Evolutionary conservation across 1,140 invertebrate species (phyloP).

Genomic region (Drosophila tsacasi): DNA sequence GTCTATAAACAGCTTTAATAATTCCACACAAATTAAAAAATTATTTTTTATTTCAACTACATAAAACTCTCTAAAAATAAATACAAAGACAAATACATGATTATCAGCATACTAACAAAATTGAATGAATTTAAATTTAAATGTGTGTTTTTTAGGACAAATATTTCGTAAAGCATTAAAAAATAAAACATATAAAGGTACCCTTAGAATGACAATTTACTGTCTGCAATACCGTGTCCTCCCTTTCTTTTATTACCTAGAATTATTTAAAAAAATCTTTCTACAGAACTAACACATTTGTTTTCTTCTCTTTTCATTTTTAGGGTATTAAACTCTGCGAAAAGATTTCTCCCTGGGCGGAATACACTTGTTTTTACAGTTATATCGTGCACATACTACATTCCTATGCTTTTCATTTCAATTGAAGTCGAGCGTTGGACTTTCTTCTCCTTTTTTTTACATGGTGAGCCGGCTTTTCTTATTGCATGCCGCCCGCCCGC

Average conservation of each 20-base stretch:
- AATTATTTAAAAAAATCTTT: not conserved
- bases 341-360: no score
- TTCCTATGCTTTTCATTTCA: constrained; percentile 65
- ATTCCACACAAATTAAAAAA: no score
- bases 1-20: no score
- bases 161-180: no score
- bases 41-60: no score
- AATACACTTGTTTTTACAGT: constrained; percentile 50
- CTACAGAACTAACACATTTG: not conserved
- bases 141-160: no score
- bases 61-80: no score
- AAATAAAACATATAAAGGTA: no score
- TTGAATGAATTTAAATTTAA: no score
- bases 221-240: not conserved
- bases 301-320: not conserved
- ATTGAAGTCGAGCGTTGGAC: constrained; percentile 47
- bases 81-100: no score
- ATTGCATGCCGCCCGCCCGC: constrained; percentile 42
- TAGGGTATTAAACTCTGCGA: constrained; percentile 11
- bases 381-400: constrained; percentile 32
- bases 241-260: not conserved
- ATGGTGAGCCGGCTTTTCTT: constrained; percentile 28
- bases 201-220: no score
- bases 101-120: no score
- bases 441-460: constrained; percentile 11